Base-by-base conservation (phyloP, 1,140 invertebrate species). In the Meloidogyne exigua region DNA sequence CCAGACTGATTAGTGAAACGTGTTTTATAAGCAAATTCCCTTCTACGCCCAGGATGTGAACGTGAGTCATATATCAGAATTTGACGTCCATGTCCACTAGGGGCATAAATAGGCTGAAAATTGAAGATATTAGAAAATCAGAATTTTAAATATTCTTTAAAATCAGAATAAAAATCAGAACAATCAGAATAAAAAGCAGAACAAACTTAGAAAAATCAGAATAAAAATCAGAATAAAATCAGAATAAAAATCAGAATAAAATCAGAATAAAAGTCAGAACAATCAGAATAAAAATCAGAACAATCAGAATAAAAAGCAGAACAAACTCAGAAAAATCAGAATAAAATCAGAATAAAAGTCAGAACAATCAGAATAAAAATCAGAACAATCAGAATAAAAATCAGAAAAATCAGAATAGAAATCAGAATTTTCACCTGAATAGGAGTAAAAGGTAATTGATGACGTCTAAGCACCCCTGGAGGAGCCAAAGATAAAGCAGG, bases 21-120 rank as follows among this genome's bases (percentile, higher is more conserved):
- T 3, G 82, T 83, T 69, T 83, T 83, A 42, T 83, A 83, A 1
- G 84, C 84, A 67, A 83, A 83, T 76, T 83, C 82, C n/a, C 82
- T 36, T 21, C 82, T 68, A 64, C 81, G 75, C 1, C 82, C 82
- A 12, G 84, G 84, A 57, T 83, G 68, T 3, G 81, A 77, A 13
- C 82, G 49, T 15, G 81, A 84, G 36, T 83, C 82, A 68, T 83
- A 83, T 71, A 86, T 85, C n/a, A 83, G 66, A 80, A 83, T 84
- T 69, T 86, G 81, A 4, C 82, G 74, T 36, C 82, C 82, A 75
- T 83, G 83, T 21, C 82, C 82, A 32, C 78, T 80, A 1, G 82
- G 82, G 3, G 79, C 79, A 66, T 82, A 84, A 18, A 76, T 68
- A 26, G 81, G 81, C 23, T 81, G 62, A 57, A 57, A n/a, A 57